Evolutionary conservation across 35 echinoderm and acorn worm genomes (phyloP).

Genomic region (Hemicentrotus pulcherrimus): DNA sequence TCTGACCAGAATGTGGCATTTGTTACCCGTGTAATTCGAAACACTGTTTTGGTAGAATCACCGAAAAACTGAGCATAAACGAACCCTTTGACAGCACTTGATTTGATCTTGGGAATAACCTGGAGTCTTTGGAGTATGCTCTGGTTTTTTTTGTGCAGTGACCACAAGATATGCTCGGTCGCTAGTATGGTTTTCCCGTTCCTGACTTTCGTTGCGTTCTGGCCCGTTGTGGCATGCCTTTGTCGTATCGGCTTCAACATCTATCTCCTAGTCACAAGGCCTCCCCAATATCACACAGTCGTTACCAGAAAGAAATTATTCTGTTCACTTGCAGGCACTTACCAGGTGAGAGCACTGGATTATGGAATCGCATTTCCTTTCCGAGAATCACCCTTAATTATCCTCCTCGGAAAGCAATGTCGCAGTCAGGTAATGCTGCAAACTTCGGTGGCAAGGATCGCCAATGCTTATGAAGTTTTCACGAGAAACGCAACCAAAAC

Average conservation of each 20-base stretch:
- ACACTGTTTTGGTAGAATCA: too few relatives aligned
- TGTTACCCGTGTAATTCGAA: too few relatives aligned
- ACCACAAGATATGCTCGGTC: too few relatives aligned
- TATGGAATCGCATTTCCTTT: neutral
- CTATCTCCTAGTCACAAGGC: neutral
- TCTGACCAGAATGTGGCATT: too few relatives aligned
- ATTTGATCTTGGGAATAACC: neutral
- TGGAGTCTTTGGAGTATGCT: neutral
- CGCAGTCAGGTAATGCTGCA: neutral
- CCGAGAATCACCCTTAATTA: neutral
- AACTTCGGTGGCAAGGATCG: neutral
- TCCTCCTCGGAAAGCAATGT: neutral
- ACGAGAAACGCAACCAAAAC: neutral
- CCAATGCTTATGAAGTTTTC: neutral
- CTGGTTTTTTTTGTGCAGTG: neutral
- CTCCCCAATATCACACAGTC: neutral
- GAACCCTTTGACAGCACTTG: neutral
- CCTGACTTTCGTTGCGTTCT: neutral
- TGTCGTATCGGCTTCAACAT: neutral
- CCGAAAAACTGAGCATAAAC: neutral
- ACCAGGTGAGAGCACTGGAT: neutral
- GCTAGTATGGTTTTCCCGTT: neutral
- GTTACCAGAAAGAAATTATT: neutral
- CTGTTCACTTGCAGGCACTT: neutral
- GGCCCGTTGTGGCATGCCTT: neutral